Conservation (phyloP, 2,113 vertebrate species). For the Thalassoma bifasciatum region DNA sequence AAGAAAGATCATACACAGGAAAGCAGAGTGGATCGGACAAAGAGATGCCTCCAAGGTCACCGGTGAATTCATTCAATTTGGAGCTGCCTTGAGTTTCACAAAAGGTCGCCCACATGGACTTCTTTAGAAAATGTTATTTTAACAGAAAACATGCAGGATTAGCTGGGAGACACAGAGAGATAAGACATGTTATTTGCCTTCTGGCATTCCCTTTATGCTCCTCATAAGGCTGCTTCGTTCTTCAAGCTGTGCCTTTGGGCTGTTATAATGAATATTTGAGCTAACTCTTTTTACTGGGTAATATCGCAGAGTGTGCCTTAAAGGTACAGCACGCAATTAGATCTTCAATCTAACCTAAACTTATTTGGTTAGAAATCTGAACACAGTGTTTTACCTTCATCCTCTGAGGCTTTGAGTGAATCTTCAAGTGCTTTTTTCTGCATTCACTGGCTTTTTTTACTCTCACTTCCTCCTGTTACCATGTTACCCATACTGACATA, state of each 20-base stretch:
- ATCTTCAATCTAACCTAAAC: conserved; percentile 54
- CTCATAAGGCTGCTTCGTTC: conserved; percentile 45
- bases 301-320: conserved; percentile 43
- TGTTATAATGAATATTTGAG: conserved; percentile 59
- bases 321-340: conserved; percentile 58
- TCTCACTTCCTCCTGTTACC: too few relatives aligned
- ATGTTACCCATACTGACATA: too few relatives aligned
- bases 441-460: background rate
- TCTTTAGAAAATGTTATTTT: conserved; percentile 51
- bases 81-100: conserved; percentile 54
- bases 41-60: conserved; percentile 68
- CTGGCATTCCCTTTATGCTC: conserved; percentile 56
- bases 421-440: background rate
- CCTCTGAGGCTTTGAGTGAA: conserved; percentile 13
- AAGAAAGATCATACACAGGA: conserved; percentile 21
- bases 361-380: conserved; percentile 61
- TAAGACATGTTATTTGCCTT: conserved; percentile 57
- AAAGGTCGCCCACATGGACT: conserved; percentile 48
- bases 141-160: conserved; percentile 53
- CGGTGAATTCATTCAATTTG: conserved; percentile 59
- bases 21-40: conserved; percentile 54
- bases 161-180: conserved; percentile 23
- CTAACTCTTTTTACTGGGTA: conserved; percentile 31
- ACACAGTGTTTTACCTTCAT: conserved; percentile 47
- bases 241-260: conserved; percentile 66